These are phyloP conservation scores for Panopea generosa DNA, from an alignment of 2,888 invertebrate genomes.

Conservation along the genomic window DNA sequence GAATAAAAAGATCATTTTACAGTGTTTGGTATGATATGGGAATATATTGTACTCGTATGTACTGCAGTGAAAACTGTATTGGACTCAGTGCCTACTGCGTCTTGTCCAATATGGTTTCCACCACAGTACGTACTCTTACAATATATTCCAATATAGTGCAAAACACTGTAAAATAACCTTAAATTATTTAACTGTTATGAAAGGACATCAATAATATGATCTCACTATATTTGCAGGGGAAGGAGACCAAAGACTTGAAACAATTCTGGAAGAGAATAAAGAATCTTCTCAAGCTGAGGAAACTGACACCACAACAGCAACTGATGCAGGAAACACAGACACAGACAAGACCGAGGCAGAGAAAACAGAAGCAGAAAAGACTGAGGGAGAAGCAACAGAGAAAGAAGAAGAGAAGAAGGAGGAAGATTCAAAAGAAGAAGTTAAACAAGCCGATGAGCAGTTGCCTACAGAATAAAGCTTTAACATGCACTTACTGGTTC, in stretches of 20 bases:
- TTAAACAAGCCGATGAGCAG: slow-evolving; percentile 32
- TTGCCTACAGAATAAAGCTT: slow-evolving; percentile 21
- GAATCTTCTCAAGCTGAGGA: slow-evolving; percentile 46
- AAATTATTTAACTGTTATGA: too few species aligned
- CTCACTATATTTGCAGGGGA: slow-evolving; percentile 11
- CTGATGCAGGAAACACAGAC: slow-evolving; percentile 23
- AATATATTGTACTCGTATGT: too few species aligned
- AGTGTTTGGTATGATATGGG: too few species aligned
- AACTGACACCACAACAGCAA: slow-evolving; percentile 2
- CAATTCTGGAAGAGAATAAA: slow-evolving; percentile 68
- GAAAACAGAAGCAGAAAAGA: slow-evolving; percentile 31
- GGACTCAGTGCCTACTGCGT: too few species aligned
- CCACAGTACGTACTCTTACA: too few species aligned
- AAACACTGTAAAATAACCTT: too few species aligned
- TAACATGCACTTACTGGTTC: too few species aligned
- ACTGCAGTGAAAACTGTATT: too few species aligned
- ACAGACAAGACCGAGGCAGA: slow-evolving; percentile 28
- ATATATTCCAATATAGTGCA: too few species aligned
- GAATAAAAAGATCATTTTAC: too few species aligned
- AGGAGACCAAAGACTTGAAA: slow-evolving; percentile 55
- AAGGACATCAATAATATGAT: too few species aligned
- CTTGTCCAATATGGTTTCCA: too few species aligned
- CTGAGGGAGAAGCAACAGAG: slow-evolving; percentile 10
- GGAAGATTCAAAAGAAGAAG: slow-evolving; percentile 7
- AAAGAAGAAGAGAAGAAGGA: slow-evolving; percentile 10